Percentiles rank a stretch among this genome's conserved stretches.
These are phyloP conservation scores for Branchinecta lynchi DNA, from an alignment of 1,140 invertebrate species.

Conservation along the genomic window DNA sequence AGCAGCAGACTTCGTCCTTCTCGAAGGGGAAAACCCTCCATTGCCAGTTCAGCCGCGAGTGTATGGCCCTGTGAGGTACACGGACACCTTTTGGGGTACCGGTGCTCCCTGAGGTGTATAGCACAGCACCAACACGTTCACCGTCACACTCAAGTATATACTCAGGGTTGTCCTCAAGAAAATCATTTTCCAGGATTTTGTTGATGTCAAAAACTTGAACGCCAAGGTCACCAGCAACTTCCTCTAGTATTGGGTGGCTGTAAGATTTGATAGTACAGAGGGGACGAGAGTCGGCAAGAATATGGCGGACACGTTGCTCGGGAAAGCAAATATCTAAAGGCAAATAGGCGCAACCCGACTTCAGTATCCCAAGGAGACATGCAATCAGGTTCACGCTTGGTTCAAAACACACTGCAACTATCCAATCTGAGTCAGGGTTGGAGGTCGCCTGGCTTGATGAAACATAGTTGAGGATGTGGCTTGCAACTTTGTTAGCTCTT, in stretches of 20 bases:
- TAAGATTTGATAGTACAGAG: constrained; percentile 30
- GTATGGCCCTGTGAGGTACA: constrained; percentile 54
- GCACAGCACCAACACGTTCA: constrained; percentile 46
- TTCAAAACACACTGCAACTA: constrained; percentile 57
- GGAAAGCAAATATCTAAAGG: constrained; percentile 63
- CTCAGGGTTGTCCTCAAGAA: background rate
- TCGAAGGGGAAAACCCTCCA: constrained; percentile 57
- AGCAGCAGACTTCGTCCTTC: constrained; percentile 49
- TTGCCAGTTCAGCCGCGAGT: constrained; percentile 70
- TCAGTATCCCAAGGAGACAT: constrained; percentile 54
- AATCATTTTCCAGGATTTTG: background rate
- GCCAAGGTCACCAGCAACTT: background rate
- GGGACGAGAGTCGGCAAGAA: constrained; percentile 55
- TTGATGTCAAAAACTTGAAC: constrained; percentile 15
- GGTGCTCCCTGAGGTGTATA: constrained; percentile 86
- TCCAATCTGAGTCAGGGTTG: constrained; percentile 46
- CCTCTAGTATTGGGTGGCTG: background rate
- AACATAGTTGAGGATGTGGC: background rate
- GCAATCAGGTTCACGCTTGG: constrained; percentile 52
- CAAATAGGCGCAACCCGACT: constrained; percentile 62
- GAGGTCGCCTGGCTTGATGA: constrained; percentile 11
- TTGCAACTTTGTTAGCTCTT: background rate
- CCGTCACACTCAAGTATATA: constrained; percentile 5
- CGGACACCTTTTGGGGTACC: constrained; percentile 82
- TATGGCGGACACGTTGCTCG: constrained; percentile 51